phyloP scores from a whole-genome alignment of 2,797 vertebrate genomes.

The Salmo trutta region DNA sequence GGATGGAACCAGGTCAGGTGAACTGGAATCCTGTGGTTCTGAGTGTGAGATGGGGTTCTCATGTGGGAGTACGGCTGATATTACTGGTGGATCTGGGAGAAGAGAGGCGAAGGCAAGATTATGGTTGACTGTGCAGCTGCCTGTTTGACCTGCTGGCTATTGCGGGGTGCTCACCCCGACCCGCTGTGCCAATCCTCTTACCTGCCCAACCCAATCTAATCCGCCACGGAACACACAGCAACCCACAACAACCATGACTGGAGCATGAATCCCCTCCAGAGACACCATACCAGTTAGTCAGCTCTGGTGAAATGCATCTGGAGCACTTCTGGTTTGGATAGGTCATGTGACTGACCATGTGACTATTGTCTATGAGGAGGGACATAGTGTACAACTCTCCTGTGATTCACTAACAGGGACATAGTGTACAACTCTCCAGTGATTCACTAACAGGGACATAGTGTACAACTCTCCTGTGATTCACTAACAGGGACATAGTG shows the following conservation, averaged over 20 bases:
- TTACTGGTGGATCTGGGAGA: slow-evolving; percentile 1
- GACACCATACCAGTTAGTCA: no score
- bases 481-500: no score
- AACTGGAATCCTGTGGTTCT: slow-evolving; percentile 13
- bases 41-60: not conserved
- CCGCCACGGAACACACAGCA: slow-evolving; percentile 24
- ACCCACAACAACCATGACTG: not conserved
- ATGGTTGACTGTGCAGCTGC: slow-evolving; percentile 62
- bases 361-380: not conserved
- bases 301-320: no score
- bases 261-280: not conserved
- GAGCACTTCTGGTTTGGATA: not conserved
- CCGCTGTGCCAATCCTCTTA: slow-evolving; percentile 60
- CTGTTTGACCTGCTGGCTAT: slow-evolving; percentile 45
- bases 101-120: slow-evolving; percentile 17
- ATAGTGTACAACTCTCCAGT: no score
- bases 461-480: no score
- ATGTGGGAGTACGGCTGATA: not conserved
- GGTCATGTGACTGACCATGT: not conserved
- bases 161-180: slow-evolving; percentile 29
- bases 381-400: no score
- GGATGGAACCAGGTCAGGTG: slow-evolving; percentile 33
- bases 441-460: no score
- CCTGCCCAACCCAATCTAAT: slow-evolving; percentile 22
- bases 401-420: no score